Base-by-base conservation (phyloP, 2,113 vertebrate species). In the Strix aluco region DNA sequence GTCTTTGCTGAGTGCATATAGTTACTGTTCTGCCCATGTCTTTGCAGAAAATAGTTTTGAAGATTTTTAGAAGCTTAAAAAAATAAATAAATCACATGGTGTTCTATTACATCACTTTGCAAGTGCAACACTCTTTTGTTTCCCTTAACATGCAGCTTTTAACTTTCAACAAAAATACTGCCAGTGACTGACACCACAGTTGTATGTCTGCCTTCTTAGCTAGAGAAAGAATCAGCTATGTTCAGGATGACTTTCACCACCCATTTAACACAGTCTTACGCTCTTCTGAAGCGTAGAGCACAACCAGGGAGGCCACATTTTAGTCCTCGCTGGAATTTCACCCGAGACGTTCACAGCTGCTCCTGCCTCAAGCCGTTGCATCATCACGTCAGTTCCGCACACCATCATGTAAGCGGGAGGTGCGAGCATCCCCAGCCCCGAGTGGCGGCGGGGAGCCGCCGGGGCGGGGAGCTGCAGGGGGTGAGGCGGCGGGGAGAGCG, bases 301-400 rank as follows among this genome's bases (percentile, higher is more conserved):
- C 49, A n/a, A 2, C 18, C 40, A 3, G 54, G 29, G 34, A n/a
- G 30, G 40, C 14, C 13, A 25, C 62, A 1, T 4, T 8, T 38
- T 17, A 52, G 22, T 8, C 16, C n/a, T 42, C 9, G 8, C 23
- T 9, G 58, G 26, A 36, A 69, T 86, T 21, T 13, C 55, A 21
- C 23, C 12, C 65, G 7, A 42, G 79, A 42, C 20, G 4, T 3
- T 57, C 65, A 1, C 21, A 23, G 55, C 67, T 32, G 57, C 47
- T 5, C 73, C 38, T 65, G 5, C 25, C 51, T 11, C 30, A 1
- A 21, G 29, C 49, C 18, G 25, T 1, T 3, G 58, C 46, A 29
- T 1, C 42, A 5, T 2, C 18, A 0, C 0, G 25, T 3, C 51
- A 3, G 26, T 4, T 22, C 71, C 9, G 22, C 61, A 4, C 30